Base-by-base conservation (phyloP, 2,888 invertebrate species). In the Dusona sp. region DNA sequence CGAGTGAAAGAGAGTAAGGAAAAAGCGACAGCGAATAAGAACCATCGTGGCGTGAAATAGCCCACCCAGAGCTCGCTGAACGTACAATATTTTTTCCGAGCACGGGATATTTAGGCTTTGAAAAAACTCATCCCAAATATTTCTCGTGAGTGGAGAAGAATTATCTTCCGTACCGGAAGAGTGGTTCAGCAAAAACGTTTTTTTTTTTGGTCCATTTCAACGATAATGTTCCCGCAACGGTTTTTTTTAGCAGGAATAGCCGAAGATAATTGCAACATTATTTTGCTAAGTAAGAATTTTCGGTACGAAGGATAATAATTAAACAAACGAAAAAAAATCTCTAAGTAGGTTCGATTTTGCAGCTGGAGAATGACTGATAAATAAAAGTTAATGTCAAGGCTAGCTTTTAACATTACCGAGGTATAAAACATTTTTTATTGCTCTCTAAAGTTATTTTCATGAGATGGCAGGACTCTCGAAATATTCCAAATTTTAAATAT, bases 31-130 rank as follows among this genome's bases (percentile, higher is more conserved):
- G 72, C 72, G 74, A 70, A 64, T 64, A 79, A 88, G 81, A 88
- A 86, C 88, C 89, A 89, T 88, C 83, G 87, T 89, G 84, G 87
- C 90, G 88, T 89, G 90, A 89, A 89, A 89, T 89, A 80, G 89
- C 89, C 89, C 89, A 87, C 87, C 87, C 87, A 88, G 61, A 86
- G 83, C 72, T 57, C 67, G 70, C 67, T 51, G 38, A 64, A 45
- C 72, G 70, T 42, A 61, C 6, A 57, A 68, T 83, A 33, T 80
- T 77, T 75, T 57, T 36, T 67, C 48, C 19, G 29, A 80, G 16
- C 61, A 74, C 73, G 57, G 29, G 16, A 79, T 80, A 85, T 84
- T 77, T 68, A 51, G 70, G 65, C 74, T 79, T 80, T 80, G 79
- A 74, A 75, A 81, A 88, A 86, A 85, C 84, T 86, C 81, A 84